Evolutionary conservation across 1,140 invertebrate species (phyloP).

Genomic region (Alviniconcha marisindica): DNA sequence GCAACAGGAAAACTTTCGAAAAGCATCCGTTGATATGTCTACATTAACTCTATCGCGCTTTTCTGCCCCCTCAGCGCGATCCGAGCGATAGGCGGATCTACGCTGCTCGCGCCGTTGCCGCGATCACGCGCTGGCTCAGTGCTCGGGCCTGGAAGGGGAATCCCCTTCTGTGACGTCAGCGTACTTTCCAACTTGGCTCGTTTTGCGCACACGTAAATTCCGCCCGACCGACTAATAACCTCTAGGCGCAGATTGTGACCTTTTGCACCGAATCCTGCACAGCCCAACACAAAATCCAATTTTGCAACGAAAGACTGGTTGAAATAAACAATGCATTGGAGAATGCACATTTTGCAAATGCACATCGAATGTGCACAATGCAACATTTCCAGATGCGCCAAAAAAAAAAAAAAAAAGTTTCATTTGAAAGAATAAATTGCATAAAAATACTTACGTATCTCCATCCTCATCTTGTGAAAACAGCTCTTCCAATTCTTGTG

Average conservation of each 20-base stretch:
- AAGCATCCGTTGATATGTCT: neutral
- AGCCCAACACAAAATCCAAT: neutral
- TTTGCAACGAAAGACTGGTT: neutral
- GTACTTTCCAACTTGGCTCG: slow-evolving; percentile 39
- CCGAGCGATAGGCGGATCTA: neutral
- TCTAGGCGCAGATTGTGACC: slow-evolving; percentile 9
- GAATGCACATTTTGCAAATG: slow-evolving; percentile 1
- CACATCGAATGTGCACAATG: neutral
- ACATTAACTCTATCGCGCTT: neutral
- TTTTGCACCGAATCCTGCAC: slow-evolving; percentile 13
- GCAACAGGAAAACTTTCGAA: neutral
- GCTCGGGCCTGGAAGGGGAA: slow-evolving; percentile 23
- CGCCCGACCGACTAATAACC: slow-evolving; percentile 34
- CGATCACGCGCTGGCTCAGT: slow-evolving; percentile 34
- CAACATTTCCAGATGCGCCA: no score
- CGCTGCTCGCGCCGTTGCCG: neutral
- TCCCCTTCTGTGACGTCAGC: slow-evolving; percentile 38
- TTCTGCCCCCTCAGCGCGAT: neutral
- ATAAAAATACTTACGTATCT: slow-evolving; percentile 34
- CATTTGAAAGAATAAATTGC: neutral
- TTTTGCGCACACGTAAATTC: slow-evolving; percentile 37
- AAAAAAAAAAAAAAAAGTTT: neutral
- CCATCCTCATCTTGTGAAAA: slow-evolving; percentile 37
- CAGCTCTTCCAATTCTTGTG: slow-evolving; percentile 34
- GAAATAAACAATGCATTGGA: neutral